Evolutionary conservation across 2,797 vertebrate species (phyloP), one percentile per base, ranked within the genome.

Genomic region (Pangasius larnaudii): DNA sequence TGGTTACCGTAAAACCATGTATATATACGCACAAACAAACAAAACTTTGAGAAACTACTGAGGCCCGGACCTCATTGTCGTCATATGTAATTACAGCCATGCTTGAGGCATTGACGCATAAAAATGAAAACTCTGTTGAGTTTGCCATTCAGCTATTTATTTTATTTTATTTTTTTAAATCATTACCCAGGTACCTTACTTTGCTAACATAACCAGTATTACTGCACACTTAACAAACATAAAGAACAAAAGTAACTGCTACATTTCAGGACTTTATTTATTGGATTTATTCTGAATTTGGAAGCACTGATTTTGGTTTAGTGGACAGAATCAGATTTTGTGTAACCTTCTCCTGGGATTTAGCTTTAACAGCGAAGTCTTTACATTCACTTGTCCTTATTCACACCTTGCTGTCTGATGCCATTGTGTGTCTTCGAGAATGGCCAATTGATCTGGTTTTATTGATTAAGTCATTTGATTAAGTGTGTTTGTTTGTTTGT

Each of bases 401-500:
- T 81, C 72, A 87, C 53, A 49, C 49, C 19, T 69, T 51, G 53
- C 53, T 46, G 36, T 81, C 56, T 65, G 63, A 74, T 82, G 56
- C 16, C 49, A 22, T 46, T 9, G 46, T 22, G n/a, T 63, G 69
- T 84, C 59, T 78, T 19, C 18, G 46, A 77, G 80, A 79, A 86
- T 72, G 80, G 75, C 65, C 13, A 8, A 87, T 88, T 24, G 36
- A 90, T 85, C 42, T 74, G 58, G 46, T 86, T 30, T 27, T 58
- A 77, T 61, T 90, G 89, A 89, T 89, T 71, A 86, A 88, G 81
- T 87, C 46, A 42, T 51, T 82, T 61, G 14, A 51, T 63, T 19
- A 19, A 74, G 65, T 78, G 78, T 42, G 51, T 42, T 33, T 69
- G 63, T 61, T 46, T 33, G 59, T 42, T 13, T 53, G 74, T 49